Base-by-base conservation (phyloP, 2,888 invertebrate genomes). In the Rhagonycha lutea region DNA sequence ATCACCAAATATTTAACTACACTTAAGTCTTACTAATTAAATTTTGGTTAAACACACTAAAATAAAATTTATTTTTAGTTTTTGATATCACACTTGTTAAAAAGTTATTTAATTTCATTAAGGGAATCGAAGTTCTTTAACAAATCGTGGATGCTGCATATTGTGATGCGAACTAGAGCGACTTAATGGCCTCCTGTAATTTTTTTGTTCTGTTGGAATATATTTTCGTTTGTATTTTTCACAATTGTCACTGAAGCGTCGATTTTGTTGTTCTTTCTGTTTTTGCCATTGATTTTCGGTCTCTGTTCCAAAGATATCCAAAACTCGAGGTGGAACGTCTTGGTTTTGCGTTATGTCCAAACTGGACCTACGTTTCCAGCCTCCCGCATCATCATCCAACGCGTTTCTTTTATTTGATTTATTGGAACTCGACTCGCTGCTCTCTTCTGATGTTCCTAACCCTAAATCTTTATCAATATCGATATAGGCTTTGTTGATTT, bases 401-500 rank as follows among this genome's bases (percentile, higher is more conserved):
- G 90, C 89, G 81, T 92, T 91, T 79, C 86, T 86, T 70, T 81
- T 80, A 18, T 79, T 79, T 10, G 94, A 94, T 83, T 93, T 93
- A 83, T 93, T 94, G 0, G 94, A 93, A 81, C 94, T 94, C 80
- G 93, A 93, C 86, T 95, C 95, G 79, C 94, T 95, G 0, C 95
- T 95, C 84, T 96, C 95, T 12, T 95, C 95, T 0, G 95, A 95
- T 1, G 95, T 96, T 26, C 95, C 95, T 68, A 95, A 89, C 0
- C 95, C 95, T 71, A 94, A 88, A 86, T 96, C 95, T 86, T 95
- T 95, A 61, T 93, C 93, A 75, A 92, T 91, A 68, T 92, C 92
- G 76, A 92, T 91, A 3, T 92, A 92, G 1, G 91, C 91, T 78
- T 91, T 93, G 23, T 90, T 91, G n/a, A 73, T 28, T 29, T 76